Base-by-base conservation (phyloP, 2,888 invertebrate genomes). In the Atethmia centrago region DNA sequence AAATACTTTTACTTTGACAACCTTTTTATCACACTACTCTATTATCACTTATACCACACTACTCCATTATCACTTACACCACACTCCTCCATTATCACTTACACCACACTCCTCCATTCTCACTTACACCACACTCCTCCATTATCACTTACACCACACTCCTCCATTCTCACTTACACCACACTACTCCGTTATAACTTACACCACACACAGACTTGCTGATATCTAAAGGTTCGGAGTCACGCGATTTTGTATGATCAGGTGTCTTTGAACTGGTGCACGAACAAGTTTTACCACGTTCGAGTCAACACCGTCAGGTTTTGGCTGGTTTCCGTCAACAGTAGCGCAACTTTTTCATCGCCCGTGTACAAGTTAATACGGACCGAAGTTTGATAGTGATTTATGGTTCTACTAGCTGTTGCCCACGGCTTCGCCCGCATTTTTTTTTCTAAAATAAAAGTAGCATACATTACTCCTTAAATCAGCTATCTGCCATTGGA, bases 221-320 rank as follows among this genome's bases (percentile, higher is more conserved):
- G 90, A 91, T 93, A 90, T 90, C 88, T 87, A 85, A 93, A 91
- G 89, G 91, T 83, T 85, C 78, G 66, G 58, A 92, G 93, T 92
- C 95, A 95, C 94, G 95, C 95, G 91, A 95, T 90, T 90, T 91
- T 81, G 89, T 92, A 88, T 90, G 91, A 88, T 89, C 88, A 89
- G 90, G 90, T 92, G 92, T 91, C 93, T 94, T 92, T 92, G 91
- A 92, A 92, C 92, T 85, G 77, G 65, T 77, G 69, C 75, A 79
- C 74, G 74, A 82, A 79, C 84, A 74, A 67, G 66, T 65, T 69
- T 75, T 66, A 59, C 74, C 66, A 63, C 77, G 80, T 77, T 69
- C 40, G 31, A 69, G 69, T 61, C 53, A 53, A 67, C 63, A 74
- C 63, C 58, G 70, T 68, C 79, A 62, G 42, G 36, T 47, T 83